phyloP scores from a whole-genome alignment of 2,797 vertebrate species.

The Tokudaia muenninki region DNA sequence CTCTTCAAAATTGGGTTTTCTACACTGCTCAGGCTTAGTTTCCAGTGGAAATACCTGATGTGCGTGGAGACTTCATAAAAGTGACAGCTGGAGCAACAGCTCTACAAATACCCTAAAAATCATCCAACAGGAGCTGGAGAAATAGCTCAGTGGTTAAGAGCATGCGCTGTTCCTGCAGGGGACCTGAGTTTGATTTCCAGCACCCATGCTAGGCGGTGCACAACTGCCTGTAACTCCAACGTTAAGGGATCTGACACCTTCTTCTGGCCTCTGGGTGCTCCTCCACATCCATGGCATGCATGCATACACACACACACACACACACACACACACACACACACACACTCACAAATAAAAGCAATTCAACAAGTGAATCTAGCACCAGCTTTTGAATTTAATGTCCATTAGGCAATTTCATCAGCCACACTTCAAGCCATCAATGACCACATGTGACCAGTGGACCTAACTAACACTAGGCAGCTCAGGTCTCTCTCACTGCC shows the following conservation, averaged over 20 bases:
- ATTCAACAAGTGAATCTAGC: not conserved
- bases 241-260: not conserved
- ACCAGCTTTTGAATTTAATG: slow-evolving; percentile 15
- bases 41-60: not conserved
- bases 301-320: not conserved
- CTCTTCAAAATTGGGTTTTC: slow-evolving; percentile 12
- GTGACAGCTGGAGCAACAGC: not conserved
- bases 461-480: not conserved
- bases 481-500: not conserved
- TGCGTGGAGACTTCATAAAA: slow-evolving; percentile 23
- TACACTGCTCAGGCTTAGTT: not conserved
- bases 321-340: not conserved
- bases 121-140: not conserved
- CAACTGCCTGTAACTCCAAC: not conserved
- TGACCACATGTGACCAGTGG: not conserved
- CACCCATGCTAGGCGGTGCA: not conserved
- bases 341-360: not conserved
- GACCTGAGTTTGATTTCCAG: not conserved
- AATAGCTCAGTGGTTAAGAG: not conserved
- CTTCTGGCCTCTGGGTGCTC: not conserved
- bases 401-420: not conserved
- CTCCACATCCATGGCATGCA: not conserved
- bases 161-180: not conserved
- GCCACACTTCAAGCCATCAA: not conserved
- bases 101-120: not conserved